Evolutionary conservation across 2,113 vertebrate genomes (phyloP), one percentile per base, ranked within the genome.

Genomic region (Lathamus discolor): DNA sequence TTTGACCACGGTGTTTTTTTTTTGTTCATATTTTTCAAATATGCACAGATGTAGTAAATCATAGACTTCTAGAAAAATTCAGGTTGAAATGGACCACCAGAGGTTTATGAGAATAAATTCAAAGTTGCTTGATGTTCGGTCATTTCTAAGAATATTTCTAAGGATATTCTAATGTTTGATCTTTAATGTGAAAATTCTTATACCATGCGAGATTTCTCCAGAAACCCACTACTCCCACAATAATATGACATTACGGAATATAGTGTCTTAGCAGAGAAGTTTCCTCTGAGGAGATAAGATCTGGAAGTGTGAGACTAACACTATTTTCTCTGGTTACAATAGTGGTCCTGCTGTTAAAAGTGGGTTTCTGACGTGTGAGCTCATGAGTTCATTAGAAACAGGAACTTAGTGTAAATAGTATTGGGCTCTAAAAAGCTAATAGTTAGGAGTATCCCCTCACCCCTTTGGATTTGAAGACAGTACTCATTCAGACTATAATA

Each of bases 371-470:
- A 90, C 31, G n/a, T 54, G 49, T 80, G 75, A 92, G 17, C 31
- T 80, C n/a, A 10, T 55, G 61, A 41, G 33, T 86, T 81, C 27
- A 43, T 83, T 77, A 68, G 79, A 54, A 93, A 43, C 23, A 54
- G 41, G 17, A 90, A 70, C 37, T 59, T 59, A 44, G 19, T 52
- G 6, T 70, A 77, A 62, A 17, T 73, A 25, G 44, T 76, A 63
- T 51, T 89, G 77, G 82, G 22, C 72, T 83, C 46, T 92, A 51
- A 90, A 86, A 90, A 54, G 10, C 31, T 37, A 81, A 67, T 80
- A 73, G 27, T 85, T 68, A 57, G 24, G 9, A 11, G 8, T 73
- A 39, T 70, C 16, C 20, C 17, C 6, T 9, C 24, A 2, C 0
- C 7, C 11, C 22, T 57, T 75, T 74, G 46, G 77, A 41, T 93